Conservation (phyloP, 2,888 invertebrate species). For the Caenorhabditis afra region DNA sequence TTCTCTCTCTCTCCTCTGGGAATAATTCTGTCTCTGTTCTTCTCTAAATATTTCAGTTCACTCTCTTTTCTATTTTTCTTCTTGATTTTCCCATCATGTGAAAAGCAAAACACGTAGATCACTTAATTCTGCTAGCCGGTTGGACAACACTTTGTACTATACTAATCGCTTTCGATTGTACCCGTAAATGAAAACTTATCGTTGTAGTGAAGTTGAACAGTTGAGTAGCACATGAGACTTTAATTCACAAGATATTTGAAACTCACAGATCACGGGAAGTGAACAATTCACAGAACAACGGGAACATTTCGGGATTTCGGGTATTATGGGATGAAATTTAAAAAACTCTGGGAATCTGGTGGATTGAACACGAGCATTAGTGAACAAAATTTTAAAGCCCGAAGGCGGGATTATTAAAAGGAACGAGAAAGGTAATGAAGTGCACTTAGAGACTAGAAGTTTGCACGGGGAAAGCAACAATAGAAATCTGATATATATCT, state of each 20-base stretch:
- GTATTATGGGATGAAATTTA: no score
- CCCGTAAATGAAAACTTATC: conserved; percentile 25
- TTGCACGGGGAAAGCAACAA: neutral
- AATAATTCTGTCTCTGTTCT: conserved; percentile 29
- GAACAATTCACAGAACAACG: conserved; percentile 1
- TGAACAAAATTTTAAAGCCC: conserved; percentile 16
- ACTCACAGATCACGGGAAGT: conserved; percentile 2
- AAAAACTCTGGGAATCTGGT: no score
- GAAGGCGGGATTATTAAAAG: conserved; percentile 16
- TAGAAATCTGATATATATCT: conserved; percentile 23
- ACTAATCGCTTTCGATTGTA: conserved; percentile 34
- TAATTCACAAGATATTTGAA: conserved; percentile 17
- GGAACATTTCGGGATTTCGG: neutral
- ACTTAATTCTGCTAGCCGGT: conserved; percentile 48
- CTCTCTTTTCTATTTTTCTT: conserved; percentile 11
- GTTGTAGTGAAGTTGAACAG: neutral
- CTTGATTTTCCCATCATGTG: conserved; percentile 40
- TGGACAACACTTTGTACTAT: conserved; percentile 26
- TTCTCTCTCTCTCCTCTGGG: conserved; percentile 19
- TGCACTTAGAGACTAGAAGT: neutral
- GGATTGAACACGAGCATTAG: conserved; percentile 7
- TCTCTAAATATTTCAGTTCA: conserved; percentile 43
- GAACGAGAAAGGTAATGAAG: conserved; percentile 24
- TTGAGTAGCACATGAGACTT: conserved; percentile 24
- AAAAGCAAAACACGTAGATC: conserved; percentile 39